A percentile compares a stretch with the other conserved stretches of the same genome.
These are phyloP conservation scores for Butastur rufipennis DNA, from an alignment of 2,113 vertebrate species.

Conservation along the genomic window DNA sequence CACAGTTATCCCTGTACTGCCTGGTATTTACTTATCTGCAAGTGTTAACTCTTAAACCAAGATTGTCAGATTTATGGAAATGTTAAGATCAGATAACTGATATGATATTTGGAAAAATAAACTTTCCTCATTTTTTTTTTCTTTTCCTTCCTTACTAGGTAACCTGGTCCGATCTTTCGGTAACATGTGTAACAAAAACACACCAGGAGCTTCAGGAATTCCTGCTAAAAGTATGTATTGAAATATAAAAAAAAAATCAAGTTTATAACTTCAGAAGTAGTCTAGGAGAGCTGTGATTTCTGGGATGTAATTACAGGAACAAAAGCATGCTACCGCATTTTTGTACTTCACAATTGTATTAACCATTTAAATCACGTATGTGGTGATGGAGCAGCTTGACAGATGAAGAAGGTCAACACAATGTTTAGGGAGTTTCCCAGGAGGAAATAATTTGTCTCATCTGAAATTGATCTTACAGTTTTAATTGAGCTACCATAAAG, in stretches of 20 bases:
- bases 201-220: slow-evolving; percentile 92
- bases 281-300: not conserved
- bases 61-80: not conserved
- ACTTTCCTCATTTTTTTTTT: not conserved
- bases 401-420: not conserved
- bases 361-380: not conserved
- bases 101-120: not conserved
- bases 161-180: slow-evolving; percentile 88
- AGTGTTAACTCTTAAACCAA: not conserved
- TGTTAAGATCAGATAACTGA: not conserved
- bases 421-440: not conserved
- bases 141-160: slow-evolving; percentile 77
- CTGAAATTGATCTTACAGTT: not conserved
- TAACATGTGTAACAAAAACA: slow-evolving; percentile 88
- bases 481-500: not conserved
- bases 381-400: not conserved
- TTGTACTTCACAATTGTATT: not conserved
- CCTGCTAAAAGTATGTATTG: slow-evolving; percentile 84
- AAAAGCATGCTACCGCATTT: not conserved
- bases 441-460: not conserved
- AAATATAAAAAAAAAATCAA: not conserved
- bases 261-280: not conserved
- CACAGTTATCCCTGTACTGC: not conserved
- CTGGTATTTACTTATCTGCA: not conserved
- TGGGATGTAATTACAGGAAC: not conserved